Evolutionary conservation across 2,888 invertebrate genomes (phyloP).

Genomic region (Pseudococcus viburni): DNA sequence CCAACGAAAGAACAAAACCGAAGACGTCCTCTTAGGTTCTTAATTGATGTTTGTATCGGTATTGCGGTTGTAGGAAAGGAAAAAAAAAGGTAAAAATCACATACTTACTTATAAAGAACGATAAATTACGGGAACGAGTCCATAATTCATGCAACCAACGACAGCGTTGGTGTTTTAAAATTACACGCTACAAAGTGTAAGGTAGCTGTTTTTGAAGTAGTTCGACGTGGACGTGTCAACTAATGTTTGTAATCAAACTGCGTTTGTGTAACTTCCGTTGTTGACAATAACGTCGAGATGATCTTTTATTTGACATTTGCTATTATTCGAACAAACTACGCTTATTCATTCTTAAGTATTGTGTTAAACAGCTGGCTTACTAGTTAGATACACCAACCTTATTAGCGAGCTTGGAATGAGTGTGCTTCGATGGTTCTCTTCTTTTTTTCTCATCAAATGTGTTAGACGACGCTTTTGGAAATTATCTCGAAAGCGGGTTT

Average conservation of each 20-base stretch:
- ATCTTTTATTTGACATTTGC: constrained; percentile 61
- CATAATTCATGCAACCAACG: constrained; percentile 62
- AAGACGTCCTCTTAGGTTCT: constrained; percentile 26
- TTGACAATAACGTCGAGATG: constrained; percentile 59
- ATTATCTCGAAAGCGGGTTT: neutral
- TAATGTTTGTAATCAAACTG: constrained; percentile 62
- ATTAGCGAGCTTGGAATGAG: constrained; percentile 52
- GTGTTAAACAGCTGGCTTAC: constrained; percentile 50
- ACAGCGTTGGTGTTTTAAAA: constrained; percentile 59
- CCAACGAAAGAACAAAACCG: constrained; percentile 57
- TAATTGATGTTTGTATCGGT: constrained; percentile 60
- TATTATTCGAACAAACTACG: constrained; percentile 58
- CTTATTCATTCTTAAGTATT: constrained; percentile 52
- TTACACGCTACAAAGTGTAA: constrained; percentile 59
- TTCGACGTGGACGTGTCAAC: constrained; percentile 61
- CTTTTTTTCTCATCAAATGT: constrained; percentile 5
- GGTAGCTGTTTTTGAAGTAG: constrained; percentile 54
- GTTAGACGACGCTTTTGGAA: neutral
- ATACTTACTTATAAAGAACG: constrained; percentile 41
- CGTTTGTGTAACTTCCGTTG: constrained; percentile 65
- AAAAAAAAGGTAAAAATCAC: constrained; percentile 40
- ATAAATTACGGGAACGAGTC: constrained; percentile 64
- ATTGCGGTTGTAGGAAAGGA: constrained; percentile 33
- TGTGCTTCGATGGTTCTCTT: constrained; percentile 2
- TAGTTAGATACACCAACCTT: constrained; percentile 35